Percentiles rank a stretch among this genome's conserved stretches.
phyloP scores from a whole-genome alignment of 2,797 vertebrate genomes.

The Phrynocephalus guinanensis region DNA sequence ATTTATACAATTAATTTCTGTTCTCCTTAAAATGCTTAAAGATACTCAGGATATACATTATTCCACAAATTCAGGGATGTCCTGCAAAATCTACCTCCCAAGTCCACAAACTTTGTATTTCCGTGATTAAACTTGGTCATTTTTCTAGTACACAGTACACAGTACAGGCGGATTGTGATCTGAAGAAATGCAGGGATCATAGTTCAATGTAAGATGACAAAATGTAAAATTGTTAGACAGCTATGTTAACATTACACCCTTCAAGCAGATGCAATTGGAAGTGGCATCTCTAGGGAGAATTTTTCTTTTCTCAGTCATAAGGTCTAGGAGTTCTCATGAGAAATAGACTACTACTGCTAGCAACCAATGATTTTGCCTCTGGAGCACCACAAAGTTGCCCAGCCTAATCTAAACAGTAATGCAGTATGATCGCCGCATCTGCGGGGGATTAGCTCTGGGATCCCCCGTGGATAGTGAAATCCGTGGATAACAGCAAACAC shows the following conservation, averaged over 20 bases:
- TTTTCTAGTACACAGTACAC: background rate
- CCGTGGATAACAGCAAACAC: too few species aligned
- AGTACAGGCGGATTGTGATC: background rate
- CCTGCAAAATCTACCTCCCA: accelerated
- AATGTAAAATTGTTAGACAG: background rate
- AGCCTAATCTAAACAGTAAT: background rate
- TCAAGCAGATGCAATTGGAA: background rate
- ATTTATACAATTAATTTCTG: background rate
- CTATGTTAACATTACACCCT: background rate
- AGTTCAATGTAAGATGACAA: background rate
- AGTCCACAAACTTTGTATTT: background rate
- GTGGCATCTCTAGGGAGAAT: background rate
- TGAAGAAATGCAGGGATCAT: background rate
- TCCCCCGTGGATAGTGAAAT: too few species aligned
- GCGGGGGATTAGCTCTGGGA: too few species aligned
- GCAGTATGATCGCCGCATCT: background rate
- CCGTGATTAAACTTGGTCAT: background rate
- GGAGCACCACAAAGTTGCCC: too few species aligned
- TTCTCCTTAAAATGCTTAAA: accelerated
- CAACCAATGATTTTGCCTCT: background rate
- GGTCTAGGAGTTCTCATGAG: background rate
- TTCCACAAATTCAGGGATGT: accelerated
- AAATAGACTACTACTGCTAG: background rate
- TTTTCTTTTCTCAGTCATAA: background rate
- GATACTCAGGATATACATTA: background rate